These are phyloP conservation scores for Cettia cetti DNA, from an alignment of 2,113 vertebrate genomes.

Conservation along the genomic window DNA sequence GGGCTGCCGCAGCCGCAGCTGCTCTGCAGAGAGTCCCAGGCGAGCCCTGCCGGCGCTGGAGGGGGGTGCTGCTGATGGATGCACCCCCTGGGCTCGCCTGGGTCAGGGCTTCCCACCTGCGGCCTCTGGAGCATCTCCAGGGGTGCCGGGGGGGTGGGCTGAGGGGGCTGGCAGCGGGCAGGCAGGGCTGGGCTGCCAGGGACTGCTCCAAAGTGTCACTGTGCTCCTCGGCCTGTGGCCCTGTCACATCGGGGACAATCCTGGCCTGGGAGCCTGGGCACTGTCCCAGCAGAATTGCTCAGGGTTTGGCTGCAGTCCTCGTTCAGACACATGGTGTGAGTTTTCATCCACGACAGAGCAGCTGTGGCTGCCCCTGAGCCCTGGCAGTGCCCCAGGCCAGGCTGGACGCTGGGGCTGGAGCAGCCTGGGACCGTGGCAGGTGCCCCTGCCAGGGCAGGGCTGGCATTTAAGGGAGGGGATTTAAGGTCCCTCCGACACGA, in stretches of 20 bases:
- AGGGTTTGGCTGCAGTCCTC: background rate
- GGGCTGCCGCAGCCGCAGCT: background rate
- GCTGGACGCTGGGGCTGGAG: rapidly evolving
- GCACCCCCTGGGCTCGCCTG: background rate
- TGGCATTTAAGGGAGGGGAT: rapidly evolving
- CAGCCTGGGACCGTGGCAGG: rapidly evolving
- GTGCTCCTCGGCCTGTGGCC: rapidly evolving
- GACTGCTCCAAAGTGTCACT: background rate
- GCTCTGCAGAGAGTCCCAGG: rapidly evolving
- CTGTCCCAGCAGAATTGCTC: background rate
- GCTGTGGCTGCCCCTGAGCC: background rate
- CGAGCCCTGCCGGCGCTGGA: rapidly evolving
- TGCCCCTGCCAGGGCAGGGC: background rate
- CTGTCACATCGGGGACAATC: background rate
- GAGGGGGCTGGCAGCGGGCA: background rate
- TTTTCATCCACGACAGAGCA: background rate
- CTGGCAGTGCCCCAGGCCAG: background rate
- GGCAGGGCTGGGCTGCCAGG: background rate
- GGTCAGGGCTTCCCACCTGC: background rate
- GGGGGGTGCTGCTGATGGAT: rapidly evolving
- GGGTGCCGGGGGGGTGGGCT: too few relatives aligned
- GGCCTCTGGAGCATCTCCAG: background rate
- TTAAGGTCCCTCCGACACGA: too few relatives aligned
- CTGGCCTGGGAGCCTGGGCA: background rate
- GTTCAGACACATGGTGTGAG: background rate